phyloP scores from a whole-genome alignment of 2,797 vertebrate genomes.

The Poeciliopsis turneri region DNA sequence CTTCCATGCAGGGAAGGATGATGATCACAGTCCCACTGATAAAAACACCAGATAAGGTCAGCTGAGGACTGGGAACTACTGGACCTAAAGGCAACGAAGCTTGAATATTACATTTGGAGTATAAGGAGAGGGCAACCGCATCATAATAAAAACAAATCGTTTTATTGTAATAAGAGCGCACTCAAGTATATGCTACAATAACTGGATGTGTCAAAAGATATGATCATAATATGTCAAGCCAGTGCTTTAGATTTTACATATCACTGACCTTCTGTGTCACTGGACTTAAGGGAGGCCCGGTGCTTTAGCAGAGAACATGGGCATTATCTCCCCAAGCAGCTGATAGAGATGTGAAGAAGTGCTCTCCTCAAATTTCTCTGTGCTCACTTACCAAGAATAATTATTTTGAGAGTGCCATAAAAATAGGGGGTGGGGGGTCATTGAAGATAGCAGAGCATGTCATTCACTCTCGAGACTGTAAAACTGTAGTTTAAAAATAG shows the following conservation, averaged over 20 bases:
- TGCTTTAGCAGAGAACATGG: conserved; percentile 21
- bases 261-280: conserved; percentile 56
- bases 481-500: conserved; percentile 1
- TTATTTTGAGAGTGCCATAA: conserved; percentile 16
- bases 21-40: conserved; percentile 50
- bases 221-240: conserved; percentile 45
- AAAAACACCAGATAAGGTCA: conserved; percentile 40
- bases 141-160: conserved; percentile 7
- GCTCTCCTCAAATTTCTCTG: conserved; percentile 20
- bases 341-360: conserved; percentile 21
- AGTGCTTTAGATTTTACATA: conserved; percentile 51
- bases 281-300: conserved; percentile 23
- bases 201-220: conserved; percentile 27
- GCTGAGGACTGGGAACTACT: conserved; percentile 19
- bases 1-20: conserved; percentile 39
- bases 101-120: conserved; percentile 16
- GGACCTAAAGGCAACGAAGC: conserved; percentile 6
- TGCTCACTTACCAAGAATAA: conserved; percentile 8
- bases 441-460: background rate
- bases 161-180: conserved; percentile 26
- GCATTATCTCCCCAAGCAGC: conserved; percentile 35
- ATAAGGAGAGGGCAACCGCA: conserved; percentile 2
- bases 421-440: background rate
- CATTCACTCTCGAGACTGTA: background rate
- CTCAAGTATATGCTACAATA: conserved; percentile 3